These are phyloP conservation scores for Aldabrachelys gigantea DNA, from an alignment of 2,113 vertebrate genomes.

Conservation along the genomic window DNA sequence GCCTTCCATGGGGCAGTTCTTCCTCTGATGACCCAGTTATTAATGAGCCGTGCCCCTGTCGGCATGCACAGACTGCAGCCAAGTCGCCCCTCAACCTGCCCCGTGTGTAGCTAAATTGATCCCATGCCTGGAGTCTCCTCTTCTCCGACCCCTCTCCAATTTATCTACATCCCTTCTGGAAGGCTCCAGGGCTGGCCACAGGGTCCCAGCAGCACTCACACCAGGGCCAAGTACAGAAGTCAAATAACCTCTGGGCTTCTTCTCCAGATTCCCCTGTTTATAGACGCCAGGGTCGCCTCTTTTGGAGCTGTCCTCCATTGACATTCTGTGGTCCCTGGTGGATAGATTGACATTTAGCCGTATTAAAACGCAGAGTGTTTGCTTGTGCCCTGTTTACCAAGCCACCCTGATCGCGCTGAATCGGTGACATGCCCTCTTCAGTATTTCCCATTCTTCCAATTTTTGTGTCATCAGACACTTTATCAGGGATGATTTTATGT, in stretches of 20 bases:
- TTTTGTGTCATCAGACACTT: background rate
- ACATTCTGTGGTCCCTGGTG: background rate
- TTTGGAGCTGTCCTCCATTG: background rate
- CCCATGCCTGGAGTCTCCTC: background rate
- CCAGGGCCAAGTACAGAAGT: too few relatives aligned
- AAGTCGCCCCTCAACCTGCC: background rate
- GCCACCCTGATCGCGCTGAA: background rate
- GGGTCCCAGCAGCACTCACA: background rate
- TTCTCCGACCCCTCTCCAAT: background rate
- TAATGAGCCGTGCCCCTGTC: background rate
- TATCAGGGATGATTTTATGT: background rate
- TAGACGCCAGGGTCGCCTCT: background rate
- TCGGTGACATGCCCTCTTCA: background rate
- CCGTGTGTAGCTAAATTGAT: background rate
- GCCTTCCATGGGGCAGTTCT: constrained; percentile 3
- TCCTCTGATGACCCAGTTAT: constrained; percentile 47
- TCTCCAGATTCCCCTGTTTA: background rate
- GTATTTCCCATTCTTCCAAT: background rate
- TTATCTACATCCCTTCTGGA: background rate
- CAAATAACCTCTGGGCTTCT: background rate
- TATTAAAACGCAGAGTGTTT: background rate
- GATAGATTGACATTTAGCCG: background rate
- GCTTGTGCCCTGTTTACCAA: too few relatives aligned
- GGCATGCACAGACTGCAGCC: background rate
- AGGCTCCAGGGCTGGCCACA: background rate